phyloP scores from a whole-genome alignment of 2,113 vertebrate genomes.

The Trachemys scripta region DNA sequence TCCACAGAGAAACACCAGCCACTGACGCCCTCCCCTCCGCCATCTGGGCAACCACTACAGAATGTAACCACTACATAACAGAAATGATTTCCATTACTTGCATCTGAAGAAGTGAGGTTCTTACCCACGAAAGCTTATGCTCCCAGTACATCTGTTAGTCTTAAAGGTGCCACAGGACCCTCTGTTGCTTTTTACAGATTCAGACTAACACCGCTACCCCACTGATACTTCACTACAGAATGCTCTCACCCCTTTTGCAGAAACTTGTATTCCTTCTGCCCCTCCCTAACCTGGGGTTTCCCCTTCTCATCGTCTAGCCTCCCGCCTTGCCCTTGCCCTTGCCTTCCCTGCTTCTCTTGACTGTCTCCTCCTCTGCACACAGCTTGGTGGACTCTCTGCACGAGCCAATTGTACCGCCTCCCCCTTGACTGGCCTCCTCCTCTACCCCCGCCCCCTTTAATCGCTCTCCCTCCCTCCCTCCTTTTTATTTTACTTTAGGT shows the following conservation, averaged over 20 bases:
- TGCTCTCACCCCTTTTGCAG: neutral
- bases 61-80: too few relatives aligned
- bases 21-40: neutral
- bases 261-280: neutral
- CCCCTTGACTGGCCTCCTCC: neutral
- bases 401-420: neutral
- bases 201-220: too few relatives aligned
- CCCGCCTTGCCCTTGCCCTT: too few relatives aligned
- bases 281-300: neutral
- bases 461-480: too few relatives aligned
- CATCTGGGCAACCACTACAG: neutral
- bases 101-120: too few relatives aligned
- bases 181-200: too few relatives aligned
- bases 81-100: too few relatives aligned
- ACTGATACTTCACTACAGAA: neutral
- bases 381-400: neutral
- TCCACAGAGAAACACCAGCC: neutral
- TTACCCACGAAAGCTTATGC: too few relatives aligned
- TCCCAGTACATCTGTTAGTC: too few relatives aligned
- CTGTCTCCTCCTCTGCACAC: neutral
- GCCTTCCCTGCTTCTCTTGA: too few relatives aligned
- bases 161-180: too few relatives aligned
- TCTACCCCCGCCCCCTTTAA: neutral
- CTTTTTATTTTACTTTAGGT: neutral
- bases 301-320: neutral